Base-by-base conservation (phyloP, 1,140 invertebrate species). In the Sitobion miscanthi region DNA sequence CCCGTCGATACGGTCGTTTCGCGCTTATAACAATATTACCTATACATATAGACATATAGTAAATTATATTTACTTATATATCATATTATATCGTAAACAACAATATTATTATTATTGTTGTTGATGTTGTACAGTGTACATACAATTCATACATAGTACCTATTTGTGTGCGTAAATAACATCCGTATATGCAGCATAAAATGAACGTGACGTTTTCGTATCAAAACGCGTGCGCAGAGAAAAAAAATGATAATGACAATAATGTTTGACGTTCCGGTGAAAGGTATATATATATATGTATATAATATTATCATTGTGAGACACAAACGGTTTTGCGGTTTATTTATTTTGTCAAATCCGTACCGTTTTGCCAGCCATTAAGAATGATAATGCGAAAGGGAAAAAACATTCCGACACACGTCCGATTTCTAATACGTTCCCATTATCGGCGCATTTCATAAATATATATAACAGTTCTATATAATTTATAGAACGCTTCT, bases 381-480 rank as follows among this genome's bases (percentile, higher is more conserved):
- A 11, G 42, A 87, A 49, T 87, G 23, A 87, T 47, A 87, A 87
- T 47, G 30, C 23, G 35, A 82, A 82, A 82, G 11, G 30, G 14
- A 69, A 82, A 47, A 49, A 87, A 45, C 45, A 17, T 87, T 49
- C 23, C 30, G 45, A 47, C 85, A 87, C 25, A 87, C 23, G 21
- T 87, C 85, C 14, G 45, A 87, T 87, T 87, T 47, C 83, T 85
- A 85, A 85, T 69, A n/a, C 25, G 83, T 85, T 87, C 85, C n/a
- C 30, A n/a, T 47, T 49, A 87, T 87, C 30, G 62, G 62, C 4
- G 14, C 4, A 69, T 69, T 69, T 69, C 14, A n/a, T 69, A 69
- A n/a, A 69, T n/a, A 69, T 11, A 62, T 69, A 69, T 69, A 69
- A n/a, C 62, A n/a, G 17, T 5, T 14, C 30, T 69, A 69, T n/a